Evolutionary conservation across 1,140 invertebrate species (phyloP).

Genomic region (Protaetia brevitarsis): DNA sequence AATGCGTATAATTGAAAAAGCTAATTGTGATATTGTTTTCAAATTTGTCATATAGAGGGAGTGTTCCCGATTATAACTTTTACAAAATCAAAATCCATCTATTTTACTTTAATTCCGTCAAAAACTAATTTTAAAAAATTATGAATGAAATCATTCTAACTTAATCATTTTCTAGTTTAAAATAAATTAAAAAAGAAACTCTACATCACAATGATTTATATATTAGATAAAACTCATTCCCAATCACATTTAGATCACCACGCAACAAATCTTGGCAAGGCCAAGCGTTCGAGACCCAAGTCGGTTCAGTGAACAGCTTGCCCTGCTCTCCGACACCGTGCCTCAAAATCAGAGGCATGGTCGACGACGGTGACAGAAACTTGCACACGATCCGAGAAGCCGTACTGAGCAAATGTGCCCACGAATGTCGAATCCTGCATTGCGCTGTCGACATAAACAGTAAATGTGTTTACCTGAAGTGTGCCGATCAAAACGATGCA

Average conservation of each 20-base stretch:
- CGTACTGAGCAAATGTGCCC: slow-evolving; percentile 85
- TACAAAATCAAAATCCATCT: no score
- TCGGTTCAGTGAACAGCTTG: slow-evolving; percentile 76
- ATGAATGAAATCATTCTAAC: no score
- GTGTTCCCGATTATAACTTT: no score
- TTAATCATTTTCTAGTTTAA: no score
- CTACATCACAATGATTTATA: no score
- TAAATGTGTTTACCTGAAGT: slow-evolving; percentile 85
- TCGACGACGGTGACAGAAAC: slow-evolving; percentile 63
- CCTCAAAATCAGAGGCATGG: slow-evolving; percentile 96
- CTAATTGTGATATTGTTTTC: no score
- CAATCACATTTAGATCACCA: slow-evolving; percentile 6
- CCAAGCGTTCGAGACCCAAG: slow-evolving; percentile 85
- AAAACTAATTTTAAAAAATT: no score
- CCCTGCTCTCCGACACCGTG: slow-evolving; percentile 82
- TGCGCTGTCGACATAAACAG: slow-evolving; percentile 80
- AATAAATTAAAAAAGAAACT: no score
- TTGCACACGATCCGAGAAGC: slow-evolving; percentile 75
- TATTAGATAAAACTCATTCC: slow-evolving; percentile 12
- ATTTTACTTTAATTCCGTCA: no score
- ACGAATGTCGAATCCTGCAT: slow-evolving; percentile 78
- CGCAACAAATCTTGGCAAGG: slow-evolving; percentile 73
- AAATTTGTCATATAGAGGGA: no score
- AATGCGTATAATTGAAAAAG: no score
- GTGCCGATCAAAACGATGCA: slow-evolving; percentile 75